Percentiles rank a stretch among this genome's conserved stretches.
Evolutionary conservation across 2,113 vertebrate species (phyloP).

Genomic region (Ophiodon elongatus): DNA sequence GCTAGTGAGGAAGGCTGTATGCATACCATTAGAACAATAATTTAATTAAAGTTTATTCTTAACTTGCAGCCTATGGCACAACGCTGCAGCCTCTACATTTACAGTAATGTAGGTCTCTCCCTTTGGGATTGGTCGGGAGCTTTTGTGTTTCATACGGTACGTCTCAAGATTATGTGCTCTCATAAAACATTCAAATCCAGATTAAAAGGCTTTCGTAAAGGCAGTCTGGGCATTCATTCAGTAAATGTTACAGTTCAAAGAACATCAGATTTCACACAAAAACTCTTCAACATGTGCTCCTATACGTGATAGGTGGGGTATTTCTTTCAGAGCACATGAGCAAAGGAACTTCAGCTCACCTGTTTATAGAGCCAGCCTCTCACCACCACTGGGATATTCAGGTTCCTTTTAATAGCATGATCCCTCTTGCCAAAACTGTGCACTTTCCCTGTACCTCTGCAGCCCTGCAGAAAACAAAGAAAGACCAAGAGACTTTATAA

Average conservation of each 20-base stretch:
- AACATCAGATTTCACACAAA: neutral
- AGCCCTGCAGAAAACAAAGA: constrained; percentile 79
- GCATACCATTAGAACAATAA: constrained; percentile 37
- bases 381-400: constrained; percentile 93
- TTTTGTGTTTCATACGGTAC: neutral
- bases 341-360: constrained; percentile 79
- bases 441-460: constrained; percentile 88
- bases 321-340: neutral
- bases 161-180: neutral
- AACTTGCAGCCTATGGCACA: constrained; percentile 7
- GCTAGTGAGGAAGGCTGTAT: neutral
- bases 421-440: constrained; percentile 98
- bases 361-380: constrained; percentile 99
- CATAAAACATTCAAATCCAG: neutral
- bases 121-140: neutral
- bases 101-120: neutral
- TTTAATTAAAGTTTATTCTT: neutral
- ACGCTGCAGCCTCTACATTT: constrained; percentile 20
- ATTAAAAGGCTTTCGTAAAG: constrained; percentile 4
- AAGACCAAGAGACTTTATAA: constrained; percentile 13
- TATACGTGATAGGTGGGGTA: neutral
- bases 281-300: constrained; percentile 1
- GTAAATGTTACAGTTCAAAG: neutral
- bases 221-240: neutral
- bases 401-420: constrained; percentile 96